Evolutionary conservation across 2,113 vertebrate genomes (phyloP).

Genomic region (Noctilio leporinus): DNA sequence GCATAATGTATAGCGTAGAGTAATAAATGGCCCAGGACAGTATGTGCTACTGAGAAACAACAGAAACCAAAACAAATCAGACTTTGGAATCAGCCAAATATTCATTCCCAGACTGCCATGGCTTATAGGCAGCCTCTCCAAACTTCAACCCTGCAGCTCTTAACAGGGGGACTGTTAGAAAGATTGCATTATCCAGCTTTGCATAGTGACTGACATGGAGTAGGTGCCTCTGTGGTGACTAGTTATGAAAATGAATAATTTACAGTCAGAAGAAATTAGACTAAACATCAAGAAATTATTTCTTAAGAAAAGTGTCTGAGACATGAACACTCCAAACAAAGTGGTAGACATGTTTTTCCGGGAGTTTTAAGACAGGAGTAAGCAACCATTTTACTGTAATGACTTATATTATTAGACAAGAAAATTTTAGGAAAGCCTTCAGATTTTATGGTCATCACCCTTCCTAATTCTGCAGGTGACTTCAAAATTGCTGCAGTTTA

Average conservation of each 20-base stretch:
- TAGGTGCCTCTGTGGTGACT: neutral
- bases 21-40: neutral
- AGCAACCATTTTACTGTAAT: neutral
- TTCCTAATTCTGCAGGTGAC: neutral
- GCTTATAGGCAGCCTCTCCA: neutral
- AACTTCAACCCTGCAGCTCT: neutral
- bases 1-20: neutral
- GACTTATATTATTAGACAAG: neutral
- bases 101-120: neutral
- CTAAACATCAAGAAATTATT: neutral
- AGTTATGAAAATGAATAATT: neutral
- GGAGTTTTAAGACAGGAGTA: neutral
- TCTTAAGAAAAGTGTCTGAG: neutral
- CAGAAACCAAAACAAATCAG: neutral
- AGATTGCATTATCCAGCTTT: neutral
- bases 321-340: neutral
- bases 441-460: neutral
- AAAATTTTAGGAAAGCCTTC: neutral
- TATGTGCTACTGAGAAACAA: neutral
- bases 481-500: neutral
- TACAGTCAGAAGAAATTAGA: neutral
- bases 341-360: neutral
- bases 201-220: neutral
- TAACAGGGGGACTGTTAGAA: neutral
- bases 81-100: neutral